phyloP scores from a whole-genome alignment of 2,113 vertebrate genomes.

The Noctilio leporinus region DNA sequence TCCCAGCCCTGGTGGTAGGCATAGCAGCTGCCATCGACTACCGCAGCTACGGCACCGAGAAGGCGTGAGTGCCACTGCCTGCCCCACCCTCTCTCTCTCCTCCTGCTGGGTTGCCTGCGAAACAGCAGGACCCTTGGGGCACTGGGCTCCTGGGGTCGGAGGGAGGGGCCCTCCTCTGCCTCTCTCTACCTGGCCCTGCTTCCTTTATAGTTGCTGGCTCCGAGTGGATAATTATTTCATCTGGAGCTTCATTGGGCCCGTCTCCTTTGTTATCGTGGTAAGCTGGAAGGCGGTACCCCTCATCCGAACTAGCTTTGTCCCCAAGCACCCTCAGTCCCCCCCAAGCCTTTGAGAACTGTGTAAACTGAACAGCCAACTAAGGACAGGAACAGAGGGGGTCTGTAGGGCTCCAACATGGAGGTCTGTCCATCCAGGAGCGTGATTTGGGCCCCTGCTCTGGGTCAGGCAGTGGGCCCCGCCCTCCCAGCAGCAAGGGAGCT shows the following conservation, averaged over 20 bases:
- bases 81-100: neutral
- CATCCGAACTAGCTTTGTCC: neutral
- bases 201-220: constrained; percentile 88
- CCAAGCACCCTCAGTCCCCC: neutral
- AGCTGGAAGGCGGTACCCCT: constrained; percentile 52
- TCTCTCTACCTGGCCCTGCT: neutral
- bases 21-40: constrained; percentile 94
- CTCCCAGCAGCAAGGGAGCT: neutral
- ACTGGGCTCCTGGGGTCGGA: neutral
- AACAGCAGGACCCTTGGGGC: neutral
- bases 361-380: neutral
- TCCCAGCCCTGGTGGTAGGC: constrained; percentile 92
- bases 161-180: neutral
- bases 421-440: neutral
- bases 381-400: neutral
- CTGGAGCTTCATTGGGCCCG: constrained; percentile 95
- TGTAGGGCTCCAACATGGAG: neutral
- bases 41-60: constrained; percentile 94
- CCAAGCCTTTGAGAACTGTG: neutral
- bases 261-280: constrained; percentile 94
- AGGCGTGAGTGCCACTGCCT: constrained; percentile 84
- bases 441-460: neutral
- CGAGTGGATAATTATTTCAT: constrained; percentile 95
- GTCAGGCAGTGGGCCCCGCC: neutral
- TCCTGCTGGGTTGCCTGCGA: neutral